phyloP scores from a whole-genome alignment of 2,797 vertebrate species.

The Lepilemur ruficaudatus region DNA sequence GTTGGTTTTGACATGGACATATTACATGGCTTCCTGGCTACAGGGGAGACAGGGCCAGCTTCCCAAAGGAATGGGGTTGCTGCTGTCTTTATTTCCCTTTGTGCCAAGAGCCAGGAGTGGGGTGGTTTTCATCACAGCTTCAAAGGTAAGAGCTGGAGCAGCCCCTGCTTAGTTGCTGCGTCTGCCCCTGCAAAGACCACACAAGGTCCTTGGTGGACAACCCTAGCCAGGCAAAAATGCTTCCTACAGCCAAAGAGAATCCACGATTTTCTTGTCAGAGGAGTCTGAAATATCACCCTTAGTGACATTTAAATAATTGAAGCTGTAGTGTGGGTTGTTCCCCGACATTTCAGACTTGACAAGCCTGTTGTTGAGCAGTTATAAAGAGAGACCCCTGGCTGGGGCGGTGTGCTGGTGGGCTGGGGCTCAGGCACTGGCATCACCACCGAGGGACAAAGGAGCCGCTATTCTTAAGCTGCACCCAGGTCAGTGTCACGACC shows the following conservation, averaged over 20 bases:
- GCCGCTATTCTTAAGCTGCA: not conserved
- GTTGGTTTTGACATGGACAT: constrained; percentile 6
- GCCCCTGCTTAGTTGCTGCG: not conserved
- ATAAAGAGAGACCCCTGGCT: not conserved
- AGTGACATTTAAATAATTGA: not conserved
- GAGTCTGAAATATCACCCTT: not conserved
- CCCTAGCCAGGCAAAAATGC: not conserved
- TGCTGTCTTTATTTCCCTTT: not conserved
- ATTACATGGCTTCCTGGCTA: constrained; percentile 52
- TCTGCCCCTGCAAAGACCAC: constrained; percentile 3
- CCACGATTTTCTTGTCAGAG: not conserved
- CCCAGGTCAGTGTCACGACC: fast-evolving
- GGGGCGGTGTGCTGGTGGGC: not conserved
- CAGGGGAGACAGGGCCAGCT: constrained; percentile 1
- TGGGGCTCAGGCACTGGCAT: not conserved
- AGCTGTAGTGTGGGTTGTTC: not conserved
- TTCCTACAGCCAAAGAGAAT: not conserved
- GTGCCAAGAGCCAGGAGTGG: constrained; percentile 7
- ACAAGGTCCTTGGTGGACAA: not conserved
- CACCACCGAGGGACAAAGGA: fast-evolving
- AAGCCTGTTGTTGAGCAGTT: not conserved
- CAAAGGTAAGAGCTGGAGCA: constrained; percentile 43
- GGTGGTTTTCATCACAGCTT: constrained; percentile 61
- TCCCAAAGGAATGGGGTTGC: not conserved
- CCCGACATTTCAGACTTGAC: not conserved